A percentile compares a stretch with the other conserved stretches of the same genome.
Conservation (phyloP, 2,888 invertebrate species). For the Xestia sexstrigata region DNA sequence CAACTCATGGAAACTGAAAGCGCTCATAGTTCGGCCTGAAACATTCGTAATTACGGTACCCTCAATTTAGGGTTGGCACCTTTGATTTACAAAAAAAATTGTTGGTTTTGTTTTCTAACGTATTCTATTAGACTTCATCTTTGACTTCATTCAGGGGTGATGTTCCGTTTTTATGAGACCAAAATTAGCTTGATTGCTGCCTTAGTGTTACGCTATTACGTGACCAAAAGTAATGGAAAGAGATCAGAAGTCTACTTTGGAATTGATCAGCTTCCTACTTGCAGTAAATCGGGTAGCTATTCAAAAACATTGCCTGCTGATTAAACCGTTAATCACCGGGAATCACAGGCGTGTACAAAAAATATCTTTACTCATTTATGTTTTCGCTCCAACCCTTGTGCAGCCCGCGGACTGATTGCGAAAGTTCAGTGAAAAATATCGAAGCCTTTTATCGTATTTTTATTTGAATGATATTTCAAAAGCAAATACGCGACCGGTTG, state of each 20-base stretch:
- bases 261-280: background rate
- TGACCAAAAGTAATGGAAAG: background rate
- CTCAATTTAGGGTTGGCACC: slow-evolving; percentile 50
- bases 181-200: background rate
- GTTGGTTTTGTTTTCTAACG: background rate
- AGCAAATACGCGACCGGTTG: slow-evolving; percentile 8
- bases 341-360: background rate
- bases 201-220: background rate
- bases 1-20: slow-evolving; percentile 65
- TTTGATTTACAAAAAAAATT: background rate
- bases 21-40: slow-evolving; percentile 68
- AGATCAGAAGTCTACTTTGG: background rate
- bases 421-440: slow-evolving; percentile 69
- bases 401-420: slow-evolving; percentile 59
- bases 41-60: slow-evolving; percentile 70
- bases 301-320: background rate
- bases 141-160: background rate
- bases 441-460: slow-evolving; percentile 57
- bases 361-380: background rate
- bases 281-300: background rate
- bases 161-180: background rate
- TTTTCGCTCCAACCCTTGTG: slow-evolving; percentile 50
- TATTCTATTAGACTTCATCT: too few relatives aligned
- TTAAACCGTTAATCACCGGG: background rate
- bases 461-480: slow-evolving; percentile 52